Conservation (phyloP, 2,797 vertebrate genomes). For the Propithecus perrieri region DNA sequence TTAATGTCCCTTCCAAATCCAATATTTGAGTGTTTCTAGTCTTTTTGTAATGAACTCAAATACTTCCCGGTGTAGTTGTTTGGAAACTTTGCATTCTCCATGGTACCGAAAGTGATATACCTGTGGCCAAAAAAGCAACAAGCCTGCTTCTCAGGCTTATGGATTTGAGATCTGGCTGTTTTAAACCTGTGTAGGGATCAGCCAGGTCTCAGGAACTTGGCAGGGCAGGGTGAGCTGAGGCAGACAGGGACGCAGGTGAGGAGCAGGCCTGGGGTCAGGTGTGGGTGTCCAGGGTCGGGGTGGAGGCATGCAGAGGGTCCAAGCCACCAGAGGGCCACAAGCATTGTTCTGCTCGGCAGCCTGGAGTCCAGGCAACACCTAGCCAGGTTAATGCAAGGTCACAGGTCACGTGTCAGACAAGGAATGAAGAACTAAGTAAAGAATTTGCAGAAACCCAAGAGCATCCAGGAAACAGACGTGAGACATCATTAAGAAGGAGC, state of each 20-base stretch:
- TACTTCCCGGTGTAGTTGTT: neutral
- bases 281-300: neutral
- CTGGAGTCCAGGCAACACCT: neutral
- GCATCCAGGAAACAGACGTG: neutral
- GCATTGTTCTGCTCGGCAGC: neutral
- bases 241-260: neutral
- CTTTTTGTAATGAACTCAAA: neutral
- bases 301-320: neutral
- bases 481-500: neutral
- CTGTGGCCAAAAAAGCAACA: neutral
- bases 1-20: neutral
- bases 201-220: neutral
- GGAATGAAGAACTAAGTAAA: slow-evolving; percentile 4
- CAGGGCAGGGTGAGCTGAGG: neutral
- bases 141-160: neutral
- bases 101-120: neutral
- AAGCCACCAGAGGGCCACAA: neutral
- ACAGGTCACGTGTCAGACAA: neutral
- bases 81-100: neutral
- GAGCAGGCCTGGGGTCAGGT: too few relatives aligned
- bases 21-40: neutral
- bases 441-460: neutral
- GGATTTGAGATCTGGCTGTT: neutral
- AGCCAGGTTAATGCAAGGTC: neutral
- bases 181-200: neutral